phyloP scores from a whole-genome alignment of 1,140 invertebrate genomes.

The Halesus radiatus region DNA sequence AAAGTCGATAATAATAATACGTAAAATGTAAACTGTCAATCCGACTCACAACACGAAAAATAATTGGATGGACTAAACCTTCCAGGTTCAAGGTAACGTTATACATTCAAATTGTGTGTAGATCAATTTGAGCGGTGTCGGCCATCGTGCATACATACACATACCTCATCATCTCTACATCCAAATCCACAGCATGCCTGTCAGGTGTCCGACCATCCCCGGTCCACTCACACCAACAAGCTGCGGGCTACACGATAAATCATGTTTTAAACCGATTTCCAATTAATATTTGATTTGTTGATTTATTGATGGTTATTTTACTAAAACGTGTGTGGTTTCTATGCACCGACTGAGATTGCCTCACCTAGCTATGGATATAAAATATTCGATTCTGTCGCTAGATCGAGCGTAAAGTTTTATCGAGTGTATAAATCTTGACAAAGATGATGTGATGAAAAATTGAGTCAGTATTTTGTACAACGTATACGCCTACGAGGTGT shows the following conservation, averaged over 20 bases:
- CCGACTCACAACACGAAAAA: slow-evolving; percentile 46
- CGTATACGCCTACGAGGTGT: no score
- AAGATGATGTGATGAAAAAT: no score
- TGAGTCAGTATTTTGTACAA: no score
- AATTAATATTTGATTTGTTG: slow-evolving; percentile 37
- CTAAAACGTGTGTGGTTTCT: background rate
- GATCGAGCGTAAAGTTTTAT: no score
- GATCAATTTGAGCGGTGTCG: slow-evolving; percentile 46
- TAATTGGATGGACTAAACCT: slow-evolving; percentile 48
- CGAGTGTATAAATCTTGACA: no score
- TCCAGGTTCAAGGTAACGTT: background rate
- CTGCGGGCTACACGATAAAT: background rate
- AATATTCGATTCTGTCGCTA: no score
- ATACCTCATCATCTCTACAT: no score
- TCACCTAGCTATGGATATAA: no score
- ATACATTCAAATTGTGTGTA: slow-evolving; percentile 36
- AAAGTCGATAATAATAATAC: background rate
- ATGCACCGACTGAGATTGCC: no score
- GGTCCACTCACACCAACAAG: background rate
- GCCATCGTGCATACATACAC: background rate
- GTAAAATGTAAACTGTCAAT: slow-evolving; percentile 51
- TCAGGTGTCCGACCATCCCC: no score
- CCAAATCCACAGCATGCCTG: no score
- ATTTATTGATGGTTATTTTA: slow-evolving; percentile 19
- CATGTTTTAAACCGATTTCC: slow-evolving; percentile 11